Percentiles rank a stretch among this genome's conserved stretches.
phyloP scores from a whole-genome alignment of 2,113 vertebrate genomes.

The Mesoclemmys tuberculata region DNA sequence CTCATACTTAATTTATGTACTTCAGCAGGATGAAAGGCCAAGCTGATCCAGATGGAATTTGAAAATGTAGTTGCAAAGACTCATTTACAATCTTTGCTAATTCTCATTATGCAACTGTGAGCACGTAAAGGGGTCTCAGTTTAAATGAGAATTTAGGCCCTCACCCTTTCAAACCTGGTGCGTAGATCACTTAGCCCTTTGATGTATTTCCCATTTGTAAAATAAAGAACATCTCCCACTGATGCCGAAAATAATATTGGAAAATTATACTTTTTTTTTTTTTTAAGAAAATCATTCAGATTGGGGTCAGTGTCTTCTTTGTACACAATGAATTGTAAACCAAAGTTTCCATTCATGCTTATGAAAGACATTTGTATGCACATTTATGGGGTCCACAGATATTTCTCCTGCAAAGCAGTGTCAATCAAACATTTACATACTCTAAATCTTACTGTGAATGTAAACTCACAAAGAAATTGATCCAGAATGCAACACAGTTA shows the following conservation, averaged over 20 bases:
- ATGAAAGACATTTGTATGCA: slow-evolving; percentile 4
- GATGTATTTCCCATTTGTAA: not conserved
- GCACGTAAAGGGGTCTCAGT: not conserved
- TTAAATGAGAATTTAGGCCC: not conserved
- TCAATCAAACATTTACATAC: not conserved
- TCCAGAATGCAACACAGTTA: not conserved
- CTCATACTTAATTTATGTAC: not conserved
- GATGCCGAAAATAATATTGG: not conserved
- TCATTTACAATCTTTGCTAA: not conserved
- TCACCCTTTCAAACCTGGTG: not conserved
- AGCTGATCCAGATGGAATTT: not conserved
- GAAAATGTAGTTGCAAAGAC: not conserved
- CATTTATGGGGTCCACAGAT: not conserved
- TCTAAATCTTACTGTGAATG: slow-evolving; percentile 14
- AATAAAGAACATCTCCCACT: not conserved
- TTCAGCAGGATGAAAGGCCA: not conserved
- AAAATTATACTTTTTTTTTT: slow-evolving; percentile 7
- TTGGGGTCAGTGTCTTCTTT: slow-evolving; percentile 13
- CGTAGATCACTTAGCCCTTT: not conserved
- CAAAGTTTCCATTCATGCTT: not conserved
- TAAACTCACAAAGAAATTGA: slow-evolving; percentile 6
- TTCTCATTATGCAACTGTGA: not conserved
- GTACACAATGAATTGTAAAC: not conserved
- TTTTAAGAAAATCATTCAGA: slow-evolving; percentile 22
- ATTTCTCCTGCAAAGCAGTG: slow-evolving; percentile 5